Base-by-base conservation (phyloP, 1,140 invertebrate genomes). In the Zaprionus davidi region DNA sequence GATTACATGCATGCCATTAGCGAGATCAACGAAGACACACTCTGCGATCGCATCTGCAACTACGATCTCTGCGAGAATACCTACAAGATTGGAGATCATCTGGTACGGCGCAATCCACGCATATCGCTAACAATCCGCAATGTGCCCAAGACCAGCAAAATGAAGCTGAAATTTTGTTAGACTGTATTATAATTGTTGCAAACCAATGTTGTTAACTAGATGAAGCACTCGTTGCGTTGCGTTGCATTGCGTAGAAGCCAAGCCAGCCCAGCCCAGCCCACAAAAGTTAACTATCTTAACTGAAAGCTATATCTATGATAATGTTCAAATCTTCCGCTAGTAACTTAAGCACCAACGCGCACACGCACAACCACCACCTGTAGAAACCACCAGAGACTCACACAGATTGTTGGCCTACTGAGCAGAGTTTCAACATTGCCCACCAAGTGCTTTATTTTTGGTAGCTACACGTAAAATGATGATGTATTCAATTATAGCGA, bases 111-210 rank as follows among this genome's bases (percentile, higher is more conserved):
- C 1, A 97, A 95, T 15, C 81, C 84, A 0, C 95, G 98, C 91
- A 93, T 99, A 74, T 99, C 98, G 6, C 93, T 99, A 36, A 99
- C 98, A 44, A 98, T 99, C 72, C 95, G 98, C 92, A 96, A 98
- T 95, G 98, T 99, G 9, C 97, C 97, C 65, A 98, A 98, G 94
- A 96, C 97, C 59, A 95, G 95, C 79, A 98, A 97, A 95, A 94
- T 96, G 91, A 96, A 94, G 93, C 93, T 96, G 83, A 95, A 92
- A 65, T 92, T 92, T 69, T 90, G 76, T 66, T 92, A 92, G 83
- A 80, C 67, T 81, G 76, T 65, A n/a, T 57, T 53, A 22, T 38
- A 66, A 49, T 76, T 59, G 46, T 76, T 81, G 71, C 55, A 70
- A 66, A 68, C 46, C 38, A 62, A 64, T 71, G 34, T 41, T 69